A percentile compares a stretch with the other conserved stretches of the same genome.
phyloP scores from a whole-genome alignment of 2,797 vertebrate genomes.

The Halcyon chelicuti region DNA sequence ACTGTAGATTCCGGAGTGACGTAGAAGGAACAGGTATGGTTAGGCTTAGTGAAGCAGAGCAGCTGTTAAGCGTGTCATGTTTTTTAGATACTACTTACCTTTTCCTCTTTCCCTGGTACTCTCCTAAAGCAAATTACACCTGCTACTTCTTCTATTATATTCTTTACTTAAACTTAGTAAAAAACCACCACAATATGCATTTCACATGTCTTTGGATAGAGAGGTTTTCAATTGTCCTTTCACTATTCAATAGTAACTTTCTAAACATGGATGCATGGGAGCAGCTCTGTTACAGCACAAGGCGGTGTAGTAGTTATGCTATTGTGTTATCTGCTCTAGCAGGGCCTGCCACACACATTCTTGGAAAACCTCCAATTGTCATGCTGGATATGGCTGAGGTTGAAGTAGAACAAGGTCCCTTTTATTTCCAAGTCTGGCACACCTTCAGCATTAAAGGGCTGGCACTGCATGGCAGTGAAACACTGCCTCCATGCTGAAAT shows the following conservation, averaged over 20 bases:
- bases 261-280: not conserved
- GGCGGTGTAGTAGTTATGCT: not conserved
- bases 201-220: not conserved
- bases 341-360: not conserved
- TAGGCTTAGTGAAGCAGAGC: not conserved
- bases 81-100: not conserved
- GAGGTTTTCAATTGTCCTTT: not conserved
- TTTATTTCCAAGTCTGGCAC: slow-evolving; percentile 12
- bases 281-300: not conserved
- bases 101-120: not conserved
- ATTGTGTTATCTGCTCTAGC: not conserved
- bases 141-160: not conserved
- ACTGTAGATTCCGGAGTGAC: not conserved
- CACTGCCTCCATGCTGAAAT: not conserved
- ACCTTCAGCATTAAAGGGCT: not conserved
- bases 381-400: not conserved
- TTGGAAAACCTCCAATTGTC: slow-evolving; percentile 15
- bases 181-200: not conserved
- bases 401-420: slow-evolving; percentile 20
- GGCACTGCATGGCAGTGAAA: not conserved
- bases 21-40: not conserved
- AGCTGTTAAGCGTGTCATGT: not conserved
- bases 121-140: not conserved
- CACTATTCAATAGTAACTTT: not conserved
- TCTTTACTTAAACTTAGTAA: not conserved